Percentiles rank a stretch among this genome's conserved stretches.
These are phyloP conservation scores for Creontiades dilutus DNA, from an alignment of 2,888 invertebrate species.

Conservation along the genomic window DNA sequence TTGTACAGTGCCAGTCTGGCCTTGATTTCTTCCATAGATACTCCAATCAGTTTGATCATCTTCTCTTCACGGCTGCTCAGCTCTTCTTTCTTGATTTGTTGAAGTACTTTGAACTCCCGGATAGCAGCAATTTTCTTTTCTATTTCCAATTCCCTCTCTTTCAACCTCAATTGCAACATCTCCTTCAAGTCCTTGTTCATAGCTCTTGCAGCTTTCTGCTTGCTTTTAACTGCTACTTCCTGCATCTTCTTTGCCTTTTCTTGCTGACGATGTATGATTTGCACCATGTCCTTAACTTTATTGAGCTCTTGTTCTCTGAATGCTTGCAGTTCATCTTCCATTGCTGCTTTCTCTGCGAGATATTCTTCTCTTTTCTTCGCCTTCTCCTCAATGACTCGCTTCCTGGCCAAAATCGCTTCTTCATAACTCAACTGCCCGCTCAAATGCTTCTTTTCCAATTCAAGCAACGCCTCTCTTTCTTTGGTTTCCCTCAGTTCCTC, in stretches of 20 bases:
- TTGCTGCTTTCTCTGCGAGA: constrained; percentile 43
- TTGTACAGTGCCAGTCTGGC: constrained; percentile 54
- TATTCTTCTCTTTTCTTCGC: constrained; percentile 47
- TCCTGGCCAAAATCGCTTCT: constrained; percentile 68
- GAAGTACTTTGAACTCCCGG: constrained; percentile 56
- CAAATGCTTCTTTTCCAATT: constrained; percentile 58
- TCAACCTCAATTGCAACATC: constrained; percentile 13
- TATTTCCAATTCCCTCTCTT: constrained; percentile 47
- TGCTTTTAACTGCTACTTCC: background rate
- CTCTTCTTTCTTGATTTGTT: constrained; percentile 67
- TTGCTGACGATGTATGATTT: constrained; percentile 23
- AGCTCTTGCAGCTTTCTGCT: constrained; percentile 50
- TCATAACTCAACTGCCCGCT: constrained; percentile 62
- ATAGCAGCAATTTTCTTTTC: constrained; percentile 59
- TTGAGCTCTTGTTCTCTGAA: constrained; percentile 46
- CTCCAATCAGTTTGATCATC: constrained; percentile 52
- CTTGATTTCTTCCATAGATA: constrained; percentile 63
- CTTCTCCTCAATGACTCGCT: constrained; percentile 50
- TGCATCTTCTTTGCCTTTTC: constrained; percentile 52
- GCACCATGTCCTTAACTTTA: constrained; percentile 33
- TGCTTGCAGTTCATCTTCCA: constrained; percentile 58
- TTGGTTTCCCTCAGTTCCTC: constrained; percentile 50
- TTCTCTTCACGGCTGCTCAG: constrained; percentile 54
- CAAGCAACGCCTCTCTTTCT: constrained; percentile 56
- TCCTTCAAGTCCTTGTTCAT: constrained; percentile 55